These are phyloP conservation scores for Lysandra coridon DNA, from an alignment of 2,888 invertebrate genomes.

Conservation along the genomic window DNA sequence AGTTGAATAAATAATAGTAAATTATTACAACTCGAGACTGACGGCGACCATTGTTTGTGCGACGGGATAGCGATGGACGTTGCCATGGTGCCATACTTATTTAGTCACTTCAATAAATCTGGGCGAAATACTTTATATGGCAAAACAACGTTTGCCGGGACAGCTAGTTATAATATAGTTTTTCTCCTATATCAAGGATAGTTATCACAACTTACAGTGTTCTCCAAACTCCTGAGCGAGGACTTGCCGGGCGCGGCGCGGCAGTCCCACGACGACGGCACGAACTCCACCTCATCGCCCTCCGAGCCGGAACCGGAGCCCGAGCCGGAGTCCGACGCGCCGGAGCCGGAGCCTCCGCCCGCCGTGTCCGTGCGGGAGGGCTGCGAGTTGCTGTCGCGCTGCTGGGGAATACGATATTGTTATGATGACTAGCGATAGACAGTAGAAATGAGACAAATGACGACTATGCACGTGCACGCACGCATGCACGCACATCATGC, in stretches of 20 bases:
- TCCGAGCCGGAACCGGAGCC: conserved; percentile 71
- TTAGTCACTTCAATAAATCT: too few species aligned
- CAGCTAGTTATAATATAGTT: too few species aligned
- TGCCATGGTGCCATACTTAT: too few species aligned
- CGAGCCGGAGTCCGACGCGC: conserved; percentile 44
- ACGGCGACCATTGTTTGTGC: too few species aligned
- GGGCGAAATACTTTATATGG: too few species aligned
- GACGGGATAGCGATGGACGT: too few species aligned
- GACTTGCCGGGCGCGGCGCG: conserved; percentile 88
- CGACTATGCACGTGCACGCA: neutral
- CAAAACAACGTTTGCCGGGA: too few species aligned
- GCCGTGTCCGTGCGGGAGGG: conserved; percentile 41
- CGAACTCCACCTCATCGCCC: conserved; percentile 86
- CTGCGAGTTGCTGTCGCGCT: conserved; percentile 51
- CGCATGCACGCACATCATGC: too few species aligned
- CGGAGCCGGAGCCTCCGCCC: conserved; percentile 42
- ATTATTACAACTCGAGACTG: neutral
- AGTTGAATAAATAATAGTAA: too few species aligned
- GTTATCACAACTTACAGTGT: conserved; percentile 50
- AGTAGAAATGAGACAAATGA: neutral
- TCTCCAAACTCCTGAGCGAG: conserved; percentile 77
- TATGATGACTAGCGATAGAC: neutral
- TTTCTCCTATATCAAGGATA: too few species aligned
- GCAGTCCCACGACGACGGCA: conserved; percentile 91
- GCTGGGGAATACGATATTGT: conserved; percentile 48